These are phyloP conservation scores for Cariama cristata DNA, from an alignment of 2,113 vertebrate species.

Conservation along the genomic window DNA sequence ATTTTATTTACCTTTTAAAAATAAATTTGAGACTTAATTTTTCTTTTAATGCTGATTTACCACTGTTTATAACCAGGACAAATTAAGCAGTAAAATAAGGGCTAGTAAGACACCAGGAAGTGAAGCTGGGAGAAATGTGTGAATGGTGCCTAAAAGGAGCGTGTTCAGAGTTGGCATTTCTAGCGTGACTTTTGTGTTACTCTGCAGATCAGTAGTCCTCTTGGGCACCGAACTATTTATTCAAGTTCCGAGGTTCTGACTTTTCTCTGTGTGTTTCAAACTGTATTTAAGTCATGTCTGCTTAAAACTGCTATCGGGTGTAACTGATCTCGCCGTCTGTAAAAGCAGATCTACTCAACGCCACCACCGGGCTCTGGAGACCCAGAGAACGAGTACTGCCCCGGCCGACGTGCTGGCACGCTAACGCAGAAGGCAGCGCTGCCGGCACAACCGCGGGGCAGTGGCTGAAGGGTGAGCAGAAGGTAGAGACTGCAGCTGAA, in stretches of 20 bases:
- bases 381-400: fast-evolving
- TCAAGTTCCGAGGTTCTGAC: not conserved
- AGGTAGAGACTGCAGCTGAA: not conserved
- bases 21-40: not conserved
- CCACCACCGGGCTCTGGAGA: not conserved
- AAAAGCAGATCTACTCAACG: not conserved
- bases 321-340: not conserved
- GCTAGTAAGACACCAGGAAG: not conserved
- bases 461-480: not conserved
- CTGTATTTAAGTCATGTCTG: not conserved
- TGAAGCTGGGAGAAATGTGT: not conserved
- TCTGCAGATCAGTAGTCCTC: not conserved
- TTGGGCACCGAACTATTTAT: not conserved
- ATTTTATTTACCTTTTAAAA: not conserved
- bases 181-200: not conserved
- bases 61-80: not conserved
- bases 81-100: not conserved
- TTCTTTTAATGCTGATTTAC: not conserved
- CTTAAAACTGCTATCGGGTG: not conserved
- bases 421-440: not conserved
- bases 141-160: not conserved
- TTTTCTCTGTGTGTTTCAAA: not conserved
- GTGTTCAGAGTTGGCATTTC: not conserved
- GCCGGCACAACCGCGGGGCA: fast-evolving
- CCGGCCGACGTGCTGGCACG: fast-evolving